Evolutionary conservation across 2,888 invertebrate species (phyloP).

Genomic region (Heteropelma amictum): DNA sequence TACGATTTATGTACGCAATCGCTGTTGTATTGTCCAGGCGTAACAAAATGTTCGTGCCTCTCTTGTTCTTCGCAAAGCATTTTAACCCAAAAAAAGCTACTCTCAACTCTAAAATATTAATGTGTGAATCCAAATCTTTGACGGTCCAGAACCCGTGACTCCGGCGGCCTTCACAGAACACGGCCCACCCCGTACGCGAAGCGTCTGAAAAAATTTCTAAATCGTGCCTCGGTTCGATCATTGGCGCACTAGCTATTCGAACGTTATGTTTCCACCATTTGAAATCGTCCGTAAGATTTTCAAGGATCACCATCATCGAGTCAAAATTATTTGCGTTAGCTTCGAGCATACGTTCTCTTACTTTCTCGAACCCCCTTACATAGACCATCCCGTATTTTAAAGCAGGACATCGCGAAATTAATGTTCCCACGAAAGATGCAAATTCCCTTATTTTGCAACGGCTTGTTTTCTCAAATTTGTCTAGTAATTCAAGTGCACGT

Average conservation of each 20-base stretch:
- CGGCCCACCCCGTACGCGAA: slow-evolving; percentile 47
- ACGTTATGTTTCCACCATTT: slow-evolving; percentile 23
- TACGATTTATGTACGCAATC: slow-evolving; percentile 48
- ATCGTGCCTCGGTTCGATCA: background rate
- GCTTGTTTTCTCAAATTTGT: background rate
- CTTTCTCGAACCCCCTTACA: slow-evolving; percentile 18
- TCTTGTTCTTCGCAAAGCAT: slow-evolving; percentile 36
- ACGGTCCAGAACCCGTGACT: slow-evolving; percentile 38
- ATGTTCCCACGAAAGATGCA: slow-evolving; percentile 12
- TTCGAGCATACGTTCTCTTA: background rate
- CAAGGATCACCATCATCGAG: background rate
- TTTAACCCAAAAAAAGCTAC: slow-evolving; percentile 49
- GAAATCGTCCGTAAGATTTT: background rate
- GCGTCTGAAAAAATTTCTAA: slow-evolving; percentile 43
- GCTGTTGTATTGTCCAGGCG: too few species aligned
- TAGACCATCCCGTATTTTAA: slow-evolving; percentile 26
- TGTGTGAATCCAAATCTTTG: slow-evolving; percentile 22
- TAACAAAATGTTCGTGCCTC: background rate
- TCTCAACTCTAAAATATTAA: slow-evolving; percentile 46
- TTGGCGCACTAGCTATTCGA: slow-evolving; percentile 9
- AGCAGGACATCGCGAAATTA: slow-evolving; percentile 18
- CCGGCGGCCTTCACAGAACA: slow-evolving; percentile 2
- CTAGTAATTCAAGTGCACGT: background rate
- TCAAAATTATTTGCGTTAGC: slow-evolving; percentile 7
- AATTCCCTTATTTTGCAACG: slow-evolving; percentile 21